phyloP scores from a whole-genome alignment of 2,113 vertebrate genomes.

The Tricholaema leucomelas region DNA sequence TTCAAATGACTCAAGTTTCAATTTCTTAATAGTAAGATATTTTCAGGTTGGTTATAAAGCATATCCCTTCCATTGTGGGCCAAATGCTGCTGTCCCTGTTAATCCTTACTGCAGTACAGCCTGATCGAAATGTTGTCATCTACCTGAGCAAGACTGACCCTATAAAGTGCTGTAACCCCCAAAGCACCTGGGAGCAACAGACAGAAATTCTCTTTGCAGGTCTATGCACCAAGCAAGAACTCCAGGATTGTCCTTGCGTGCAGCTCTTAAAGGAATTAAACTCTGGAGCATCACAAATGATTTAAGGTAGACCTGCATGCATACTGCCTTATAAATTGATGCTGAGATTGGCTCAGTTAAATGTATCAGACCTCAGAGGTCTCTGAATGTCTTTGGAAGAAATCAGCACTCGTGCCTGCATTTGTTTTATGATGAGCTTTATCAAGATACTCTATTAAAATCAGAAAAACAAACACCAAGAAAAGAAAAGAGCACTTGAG shows the following conservation, averaged over 20 bases:
- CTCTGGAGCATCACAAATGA: not conserved
- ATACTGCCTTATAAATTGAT: not conserved
- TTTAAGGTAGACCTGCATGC: not conserved
- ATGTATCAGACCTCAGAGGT: not conserved
- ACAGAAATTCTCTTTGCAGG: not conserved
- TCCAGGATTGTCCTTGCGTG: not conserved
- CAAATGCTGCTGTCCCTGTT: not conserved
- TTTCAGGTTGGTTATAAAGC: not conserved
- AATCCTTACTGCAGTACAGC: not conserved
- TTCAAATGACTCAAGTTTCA: not conserved
- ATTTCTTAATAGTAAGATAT: too few species aligned
- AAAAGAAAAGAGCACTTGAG: not conserved
- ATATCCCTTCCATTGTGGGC: fast-evolving
- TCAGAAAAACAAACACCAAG: not conserved
- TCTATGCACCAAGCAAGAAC: not conserved
- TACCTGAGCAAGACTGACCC: not conserved
- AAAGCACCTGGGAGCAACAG: not conserved
- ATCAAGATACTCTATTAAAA: not conserved
- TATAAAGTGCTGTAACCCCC: not conserved
- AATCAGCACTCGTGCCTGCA: not conserved
- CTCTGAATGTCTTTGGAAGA: not conserved
- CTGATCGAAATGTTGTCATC: not conserved
- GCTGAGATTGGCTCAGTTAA: not conserved
- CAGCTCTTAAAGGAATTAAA: not conserved
- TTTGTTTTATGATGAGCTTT: not conserved